Conservation (phyloP, 2,888 invertebrate species). For the Amiota mariae region DNA sequence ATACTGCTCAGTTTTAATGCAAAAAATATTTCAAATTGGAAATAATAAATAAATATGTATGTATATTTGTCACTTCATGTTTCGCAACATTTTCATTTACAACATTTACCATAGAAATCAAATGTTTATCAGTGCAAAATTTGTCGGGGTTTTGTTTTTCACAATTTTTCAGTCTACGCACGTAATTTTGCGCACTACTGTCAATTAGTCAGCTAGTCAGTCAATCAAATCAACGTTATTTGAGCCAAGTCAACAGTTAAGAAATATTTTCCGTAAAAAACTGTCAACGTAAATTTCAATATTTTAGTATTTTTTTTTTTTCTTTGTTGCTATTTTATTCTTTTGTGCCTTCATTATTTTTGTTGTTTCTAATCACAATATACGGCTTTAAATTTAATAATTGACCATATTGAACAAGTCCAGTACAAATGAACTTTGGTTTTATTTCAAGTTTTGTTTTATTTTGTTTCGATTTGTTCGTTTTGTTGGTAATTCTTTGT, state of each 20-base stretch:
- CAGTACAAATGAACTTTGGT: background rate
- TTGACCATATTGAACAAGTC: background rate
- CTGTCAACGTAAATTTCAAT: background rate
- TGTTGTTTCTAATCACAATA: background rate
- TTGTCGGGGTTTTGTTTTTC: background rate
- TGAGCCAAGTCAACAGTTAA: background rate
- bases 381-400: background rate
- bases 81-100: too few species aligned
- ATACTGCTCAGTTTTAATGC: too few species aligned
- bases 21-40: too few species aligned
- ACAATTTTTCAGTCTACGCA: background rate
- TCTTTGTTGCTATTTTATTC: background rate
- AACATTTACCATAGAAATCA: too few species aligned
- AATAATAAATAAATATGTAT: too few species aligned
- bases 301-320: background rate
- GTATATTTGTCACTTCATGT: too few species aligned
- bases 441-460: background rate
- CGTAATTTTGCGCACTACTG: background rate
- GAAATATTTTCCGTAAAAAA: background rate
- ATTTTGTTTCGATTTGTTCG: too few species aligned
- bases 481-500: background rate
- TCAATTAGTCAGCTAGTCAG: slow-evolving; percentile 14
- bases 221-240: background rate
- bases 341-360: background rate
- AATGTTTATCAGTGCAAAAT: too few species aligned